Conservation (phyloP, 2,888 invertebrate species). For the Orthosia gothica region DNA sequence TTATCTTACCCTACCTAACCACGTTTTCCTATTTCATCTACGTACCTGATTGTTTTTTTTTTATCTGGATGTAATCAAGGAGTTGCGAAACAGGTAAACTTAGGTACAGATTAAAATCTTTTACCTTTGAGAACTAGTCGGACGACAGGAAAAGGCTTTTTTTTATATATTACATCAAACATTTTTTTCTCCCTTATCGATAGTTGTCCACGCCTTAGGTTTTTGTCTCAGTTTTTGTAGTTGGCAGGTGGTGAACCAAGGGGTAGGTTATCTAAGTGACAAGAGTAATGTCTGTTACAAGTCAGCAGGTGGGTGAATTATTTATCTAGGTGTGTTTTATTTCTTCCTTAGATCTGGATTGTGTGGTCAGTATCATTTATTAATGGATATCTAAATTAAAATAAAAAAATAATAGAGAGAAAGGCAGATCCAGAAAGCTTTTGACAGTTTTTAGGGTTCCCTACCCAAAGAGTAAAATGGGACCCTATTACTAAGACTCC, state of each 20-base stretch:
- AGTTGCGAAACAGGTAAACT: constrained; percentile 20
- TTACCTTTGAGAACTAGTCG: background rate
- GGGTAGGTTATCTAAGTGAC: constrained; percentile 32
- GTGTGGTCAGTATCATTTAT: background rate
- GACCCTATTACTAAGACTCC: too few relatives aligned
- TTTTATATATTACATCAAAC: background rate
- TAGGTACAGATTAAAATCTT: constrained; percentile 22
- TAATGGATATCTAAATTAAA: background rate
- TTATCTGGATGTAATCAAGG: constrained; percentile 1
- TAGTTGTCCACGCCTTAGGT: constrained; percentile 44
- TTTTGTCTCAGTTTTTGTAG: constrained; percentile 49
- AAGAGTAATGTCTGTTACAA: constrained; percentile 25
- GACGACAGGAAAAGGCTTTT: background rate
- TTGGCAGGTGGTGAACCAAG: constrained; percentile 39
- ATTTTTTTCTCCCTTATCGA: constrained; percentile 22
- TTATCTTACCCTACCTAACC: background rate
- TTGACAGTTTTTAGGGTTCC: too few relatives aligned
- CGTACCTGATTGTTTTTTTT: too few relatives aligned
- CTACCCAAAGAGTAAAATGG: too few relatives aligned
- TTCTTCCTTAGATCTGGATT: constrained; percentile 5
- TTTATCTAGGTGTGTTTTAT: constrained; percentile 6
- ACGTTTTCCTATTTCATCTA: background rate
- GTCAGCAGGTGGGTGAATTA: constrained; percentile 30
- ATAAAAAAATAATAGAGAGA: too few relatives aligned
- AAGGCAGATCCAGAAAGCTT: too few relatives aligned